phyloP scores from a whole-genome alignment of 2,888 invertebrate genomes.

The Notodonta ziczac region DNA sequence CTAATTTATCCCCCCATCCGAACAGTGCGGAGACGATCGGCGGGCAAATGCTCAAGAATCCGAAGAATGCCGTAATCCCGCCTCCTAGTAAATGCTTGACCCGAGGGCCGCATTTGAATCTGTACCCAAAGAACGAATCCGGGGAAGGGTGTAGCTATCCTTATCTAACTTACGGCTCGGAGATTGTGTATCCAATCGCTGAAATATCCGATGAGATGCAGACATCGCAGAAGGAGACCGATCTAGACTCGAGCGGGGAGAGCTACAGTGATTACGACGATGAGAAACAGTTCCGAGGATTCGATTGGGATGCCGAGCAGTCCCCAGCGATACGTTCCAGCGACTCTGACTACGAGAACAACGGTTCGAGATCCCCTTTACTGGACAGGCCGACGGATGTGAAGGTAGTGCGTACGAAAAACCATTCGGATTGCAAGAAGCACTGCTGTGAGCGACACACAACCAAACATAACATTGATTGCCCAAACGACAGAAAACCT shows the following conservation, averaged over 20 bases:
- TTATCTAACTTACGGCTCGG: conserved; percentile 87
- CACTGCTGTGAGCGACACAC: conserved; percentile 69
- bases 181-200: conserved; percentile 93
- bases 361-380: conserved; percentile 88
- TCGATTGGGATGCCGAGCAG: conserved; percentile 80
- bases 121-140: conserved; percentile 87
- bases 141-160: conserved; percentile 92
- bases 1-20: conserved; percentile 91
- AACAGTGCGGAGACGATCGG: conserved; percentile 92
- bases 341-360: conserved; percentile 88
- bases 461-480: conserved; percentile 58
- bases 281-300: conserved; percentile 82
- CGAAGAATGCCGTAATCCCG: conserved; percentile 85
- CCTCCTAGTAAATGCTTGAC: conserved; percentile 89
- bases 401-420: conserved; percentile 71
- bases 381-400: conserved; percentile 81
- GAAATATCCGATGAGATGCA: conserved; percentile 93
- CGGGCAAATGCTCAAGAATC: conserved; percentile 87
- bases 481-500: conserved; percentile 71
- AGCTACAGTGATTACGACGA: conserved; percentile 87
- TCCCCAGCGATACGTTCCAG: conserved; percentile 79
- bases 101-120: conserved; percentile 88
- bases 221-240: conserved; percentile 87
- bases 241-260: conserved; percentile 84
- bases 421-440: conserved; percentile 66